Evolutionary conservation across 2,797 vertebrate species (phyloP), one percentile per base, ranked within the genome.

Genomic region (Hippoglossus hippoglossus): DNA sequence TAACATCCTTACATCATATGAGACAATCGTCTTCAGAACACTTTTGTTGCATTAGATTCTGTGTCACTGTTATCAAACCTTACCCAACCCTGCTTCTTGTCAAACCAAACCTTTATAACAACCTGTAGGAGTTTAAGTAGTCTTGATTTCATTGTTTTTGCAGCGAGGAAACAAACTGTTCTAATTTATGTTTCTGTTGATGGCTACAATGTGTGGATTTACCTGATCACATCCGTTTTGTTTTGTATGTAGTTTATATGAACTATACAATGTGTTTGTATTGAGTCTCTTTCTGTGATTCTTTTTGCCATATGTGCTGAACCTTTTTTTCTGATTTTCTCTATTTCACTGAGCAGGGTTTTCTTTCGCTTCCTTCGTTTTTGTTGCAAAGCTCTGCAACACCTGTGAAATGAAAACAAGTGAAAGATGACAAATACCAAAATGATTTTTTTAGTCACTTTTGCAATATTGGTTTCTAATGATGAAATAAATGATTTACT

Each of bases 401-500:
- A 63, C 51, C 51, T 71, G 22, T 74, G 22, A 77, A 36, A 75
- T 39, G 6, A 25, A 19, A 47, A 3, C 1, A 47, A 46, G 28
- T n/a, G 24, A 39, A 36, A 72, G 28, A 24, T 67, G 52, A 50
- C n/a, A 58, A 46, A 12, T 39, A 39, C 11, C 36, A 39, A 39
- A 36, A 39, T 12, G 10, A 75, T 44, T 50, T 60, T 60, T 49
- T 4, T 39, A 57, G 65, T 62, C 28, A 10, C 13, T 25, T 39
- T 57, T 34, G 19, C 8, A 39, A 77, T 46, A 46, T 46, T 46
- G 1, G 51, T 60, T 51, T 51, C 57, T 52, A 12, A 44, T 22
- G n/a, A 50, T 60, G 13, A 69, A 90, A 80, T 82, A 78, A 86
- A 91, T 54, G 0, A 68, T 57, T 73, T 22, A n/a, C 49, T 36